Evolutionary conservation across 2,113 vertebrate genomes (phyloP), one percentile per base, ranked within the genome.

Genomic region (Festucalex cinctus): DNA sequence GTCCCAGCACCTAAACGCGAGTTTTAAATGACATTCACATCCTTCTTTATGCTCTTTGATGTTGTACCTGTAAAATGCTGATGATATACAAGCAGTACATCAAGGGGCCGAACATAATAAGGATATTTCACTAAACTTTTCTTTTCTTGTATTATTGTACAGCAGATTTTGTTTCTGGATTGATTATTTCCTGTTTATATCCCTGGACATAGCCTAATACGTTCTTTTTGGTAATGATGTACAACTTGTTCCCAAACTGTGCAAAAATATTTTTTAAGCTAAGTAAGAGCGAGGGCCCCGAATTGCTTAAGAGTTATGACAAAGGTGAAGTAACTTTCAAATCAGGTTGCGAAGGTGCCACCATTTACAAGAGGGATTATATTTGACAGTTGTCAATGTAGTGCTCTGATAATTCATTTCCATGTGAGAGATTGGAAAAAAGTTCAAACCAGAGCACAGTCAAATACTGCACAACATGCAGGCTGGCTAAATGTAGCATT

Each of bases 21-120:
- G 22, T 46, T 80, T 79, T 74, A 67, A 60, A 81, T 70, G 63
- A 79, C 71, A 71, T 83, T 68, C 70, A 70, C 65, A 63, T 37
- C n/a, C 28, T 57, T 76, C 73, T 79, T 87, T 88, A 83, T 64
- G 81, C 62, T 85, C 80, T 85, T 85, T 51, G 65, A 65, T 73
- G 76, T 80, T 68, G 66, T 72, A 84, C 64, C 63, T 64, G 77
- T 77, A 63, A 82, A 68, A 71, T 71, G 43, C 68, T 77, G 6
- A 68, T 71, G 6, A 64, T 72, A 65, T 60, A 78, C 28, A 32
- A 2, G 28, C 36, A 22, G 13, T 43, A 43, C 14, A 62, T 71
- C 68, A 28, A 36, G 72, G 32, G 54, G 22, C 22, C 24, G 51
- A 10, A 54, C 4, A 51, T 32, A 32, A 32, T 32, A 32, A 4